Evolutionary conservation across 1,140 invertebrate genomes (phyloP), one percentile per base, ranked within the genome.

Genomic region (Diprion similis): DNA sequence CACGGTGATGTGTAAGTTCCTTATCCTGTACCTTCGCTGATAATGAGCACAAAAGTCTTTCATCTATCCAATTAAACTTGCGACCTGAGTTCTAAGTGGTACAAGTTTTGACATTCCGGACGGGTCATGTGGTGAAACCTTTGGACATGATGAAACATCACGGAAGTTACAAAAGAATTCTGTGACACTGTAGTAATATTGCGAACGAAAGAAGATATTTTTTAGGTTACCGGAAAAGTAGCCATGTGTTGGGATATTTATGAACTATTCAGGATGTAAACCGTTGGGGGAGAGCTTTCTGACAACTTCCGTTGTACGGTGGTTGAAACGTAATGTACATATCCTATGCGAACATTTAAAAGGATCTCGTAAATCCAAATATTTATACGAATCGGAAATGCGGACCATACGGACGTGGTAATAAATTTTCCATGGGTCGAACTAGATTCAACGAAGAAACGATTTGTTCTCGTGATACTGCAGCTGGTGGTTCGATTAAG

Each of bases 1-100:
- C 66, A 48, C n/a, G 17, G 15, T 19, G 46, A 47, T 18, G 59
- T 17, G 45, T 47, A 66, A 71, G 68, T 68, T 74, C 51, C 48
- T 69, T 70, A 74, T 74, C 64, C 66, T 19, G 24, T 37, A 37
- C 24, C 24, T 37, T 37, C 24, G 4, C 19, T 6, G 51, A 59
- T 68, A 10, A 1, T 45, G 66, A 68, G 4, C 66, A 45, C 66
- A 70, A 24, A 51, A 47, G 46, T 17, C 17, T 74, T 70, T 68
- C 37, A 70, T 74, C 73, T 66, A 68, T 66, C 73, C 73, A 74
- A 70, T 71, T 74, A 70, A 74, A 66, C 73, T 70, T 66, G 51
- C 13, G 70, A 73, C 69, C 72, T n/a, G n/a, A 73, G 69, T 68
- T 24, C 46, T 1, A 37, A 51, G 46, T 17, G 45, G 67, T 51